These are phyloP conservation scores for Campylorhamphus procurvoides DNA, from an alignment of 2,113 vertebrate species.

Conservation along the genomic window DNA sequence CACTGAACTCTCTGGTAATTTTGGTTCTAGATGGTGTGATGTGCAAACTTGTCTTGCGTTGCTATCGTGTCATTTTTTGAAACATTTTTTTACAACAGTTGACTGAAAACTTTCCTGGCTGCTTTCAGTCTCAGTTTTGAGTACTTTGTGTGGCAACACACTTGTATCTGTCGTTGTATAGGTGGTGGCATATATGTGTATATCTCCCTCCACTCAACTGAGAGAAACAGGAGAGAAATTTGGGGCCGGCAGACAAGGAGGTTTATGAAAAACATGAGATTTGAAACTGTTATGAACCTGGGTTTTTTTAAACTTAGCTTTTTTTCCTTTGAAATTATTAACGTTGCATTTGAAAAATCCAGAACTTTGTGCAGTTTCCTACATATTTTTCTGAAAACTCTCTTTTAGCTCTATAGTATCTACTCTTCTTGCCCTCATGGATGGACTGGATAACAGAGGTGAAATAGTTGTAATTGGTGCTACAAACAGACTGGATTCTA, in stretches of 20 bases:
- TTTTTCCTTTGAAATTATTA: not conserved
- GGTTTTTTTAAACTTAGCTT: not conserved
- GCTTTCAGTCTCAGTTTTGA: not conserved
- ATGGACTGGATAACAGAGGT: conserved; percentile 97
- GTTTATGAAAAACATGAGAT: not conserved
- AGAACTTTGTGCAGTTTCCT: not conserved
- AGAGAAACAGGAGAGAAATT: not conserved
- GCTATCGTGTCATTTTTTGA: accelerated
- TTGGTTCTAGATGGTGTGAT: not conserved
- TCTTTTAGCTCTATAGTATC: conserved; percentile 93
- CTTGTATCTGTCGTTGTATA: not conserved
- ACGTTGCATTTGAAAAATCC: not conserved
- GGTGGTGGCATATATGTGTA: not conserved
- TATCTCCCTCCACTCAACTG: not conserved
- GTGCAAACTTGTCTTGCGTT: not conserved
- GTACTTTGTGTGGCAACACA: not conserved
- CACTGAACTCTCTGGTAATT: not conserved
- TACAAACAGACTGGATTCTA: conserved; percentile 99
- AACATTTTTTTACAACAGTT: not conserved
- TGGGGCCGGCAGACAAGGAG: not conserved
- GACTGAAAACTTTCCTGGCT: not conserved
- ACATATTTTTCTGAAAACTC: not conserved
- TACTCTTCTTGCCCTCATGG: conserved; percentile 97
- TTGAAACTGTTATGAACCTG: not conserved
- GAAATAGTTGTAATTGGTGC: conserved; percentile 99